Evolutionary conservation across 1,140 invertebrate species (phyloP), one percentile per base, ranked within the genome.

Genomic region (Pseudomyrmex flavicornis): DNA sequence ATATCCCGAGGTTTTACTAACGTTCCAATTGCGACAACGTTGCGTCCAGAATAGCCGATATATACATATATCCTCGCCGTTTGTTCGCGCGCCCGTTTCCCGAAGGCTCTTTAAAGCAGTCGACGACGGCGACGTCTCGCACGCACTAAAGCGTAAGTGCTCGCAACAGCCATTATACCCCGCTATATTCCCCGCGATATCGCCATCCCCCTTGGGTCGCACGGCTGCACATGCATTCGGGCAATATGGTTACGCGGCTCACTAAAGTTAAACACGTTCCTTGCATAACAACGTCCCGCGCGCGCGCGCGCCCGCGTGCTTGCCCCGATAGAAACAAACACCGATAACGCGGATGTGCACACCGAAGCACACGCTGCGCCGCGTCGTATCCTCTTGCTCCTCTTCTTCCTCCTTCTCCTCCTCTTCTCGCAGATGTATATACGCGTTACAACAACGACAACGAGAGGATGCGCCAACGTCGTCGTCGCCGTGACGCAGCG

Each of bases 231-330:
- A 88, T 85, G 84, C 85, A 89, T 89, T 86, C 84, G 77, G 85
- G 89, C 86, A 90, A 87, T 90, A 88, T 87, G 83, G 86, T 90
- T 90, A 90, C 87, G 87, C 82, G 89, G 83, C 84, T 89, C 85
- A 83, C 87, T 91, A 89, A 90, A 90, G 88, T 89, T 90, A 89
- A 89, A 87, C 87, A 89, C 85, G 85, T 85, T 87, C 83, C 88
- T 91, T 89, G 87, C 87, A 89, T 90, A 90, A 87, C 88, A 90
- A 90, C 80, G 69, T 83, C 65, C 72, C 77, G 79, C 63, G 82
- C 83, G 79, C 63, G 82, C 83, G 66, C 73, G 83, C 84, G 72
- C 66, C 84, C 77, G 65, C 69, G 74, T 66, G 62, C 54, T 13
- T 22, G 58, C 58, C 70, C 79, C 61, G 76, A 70, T 70, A 72